Percentiles rank a stretch among this genome's conserved stretches.
Evolutionary conservation across 1,140 invertebrate species (phyloP).

Genomic region (Orius insidiosus): DNA sequence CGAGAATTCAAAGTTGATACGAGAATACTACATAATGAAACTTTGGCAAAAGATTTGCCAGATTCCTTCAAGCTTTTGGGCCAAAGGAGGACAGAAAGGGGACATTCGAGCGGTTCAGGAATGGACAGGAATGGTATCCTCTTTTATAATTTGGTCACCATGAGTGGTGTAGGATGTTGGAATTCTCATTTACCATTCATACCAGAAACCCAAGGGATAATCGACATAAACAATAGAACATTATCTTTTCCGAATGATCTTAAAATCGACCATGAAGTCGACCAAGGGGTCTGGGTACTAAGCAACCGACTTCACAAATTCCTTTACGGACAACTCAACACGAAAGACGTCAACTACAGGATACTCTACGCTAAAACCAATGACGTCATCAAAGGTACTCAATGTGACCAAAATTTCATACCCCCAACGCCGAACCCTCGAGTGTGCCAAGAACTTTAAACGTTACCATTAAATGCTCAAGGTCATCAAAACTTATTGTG

Average conservation of each 20-base stretch:
- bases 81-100: slow-evolving; percentile 33
- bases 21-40: slow-evolving; percentile 39
- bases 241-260: slow-evolving; percentile 63
- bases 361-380: slow-evolving; percentile 42
- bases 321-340: slow-evolving; percentile 44
- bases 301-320: slow-evolving; percentile 55
- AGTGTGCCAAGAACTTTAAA: too few species aligned
- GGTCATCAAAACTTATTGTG: too few species aligned
- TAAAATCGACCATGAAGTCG: slow-evolving; percentile 45
- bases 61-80: slow-evolving; percentile 44
- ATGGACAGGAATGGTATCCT: slow-evolving; percentile 52
- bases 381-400: slow-evolving; percentile 39
- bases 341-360: slow-evolving; percentile 48
- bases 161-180: slow-evolving; percentile 60
- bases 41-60: slow-evolving; percentile 21
- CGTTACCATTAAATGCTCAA: too few species aligned
- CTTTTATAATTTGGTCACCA: slow-evolving; percentile 59
- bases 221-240: slow-evolving; percentile 37
- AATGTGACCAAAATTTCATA: slow-evolving; percentile 40
- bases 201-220: slow-evolving; percentile 38
- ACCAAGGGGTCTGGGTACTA: slow-evolving; percentile 54
- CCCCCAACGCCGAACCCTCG: background rate
- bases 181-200: slow-evolving; percentile 31
- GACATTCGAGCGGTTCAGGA: slow-evolving; percentile 49
- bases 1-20: slow-evolving; percentile 52